phyloP scores from a whole-genome alignment of 2,888 invertebrate genomes.

The Colostygia pectinataria region DNA sequence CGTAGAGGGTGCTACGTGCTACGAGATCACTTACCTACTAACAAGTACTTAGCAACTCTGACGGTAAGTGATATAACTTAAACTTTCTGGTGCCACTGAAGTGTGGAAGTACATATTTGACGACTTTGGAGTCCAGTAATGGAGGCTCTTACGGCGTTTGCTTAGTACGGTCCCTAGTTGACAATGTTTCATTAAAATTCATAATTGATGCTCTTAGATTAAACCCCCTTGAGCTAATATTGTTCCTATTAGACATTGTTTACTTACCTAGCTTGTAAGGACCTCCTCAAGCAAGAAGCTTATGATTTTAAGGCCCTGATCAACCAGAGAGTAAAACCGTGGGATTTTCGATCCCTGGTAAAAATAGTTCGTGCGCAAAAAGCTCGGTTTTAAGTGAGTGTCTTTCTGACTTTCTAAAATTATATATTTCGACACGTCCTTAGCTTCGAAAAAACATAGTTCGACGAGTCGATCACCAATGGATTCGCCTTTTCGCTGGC shows the following conservation, averaged over 20 bases:
- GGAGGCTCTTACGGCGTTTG: slow-evolving; percentile 19
- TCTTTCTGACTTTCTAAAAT: too few species aligned
- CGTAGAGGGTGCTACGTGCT: neutral
- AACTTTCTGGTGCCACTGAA: slow-evolving; percentile 16
- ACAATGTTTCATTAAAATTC: slow-evolving; percentile 29
- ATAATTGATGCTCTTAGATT: slow-evolving; percentile 19
- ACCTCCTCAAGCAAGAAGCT: neutral
- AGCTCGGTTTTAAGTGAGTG: too few species aligned
- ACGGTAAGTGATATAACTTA: slow-evolving; percentile 8
- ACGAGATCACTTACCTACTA: neutral
- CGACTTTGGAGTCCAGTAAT: slow-evolving; percentile 20
- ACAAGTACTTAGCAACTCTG: slow-evolving; percentile 3
- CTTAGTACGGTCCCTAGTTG: slow-evolving; percentile 16
- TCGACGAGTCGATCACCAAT: too few species aligned
- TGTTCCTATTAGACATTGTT: slow-evolving; percentile 23
- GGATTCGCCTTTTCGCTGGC: too few species aligned
- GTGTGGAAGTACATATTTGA: slow-evolving; percentile 22
- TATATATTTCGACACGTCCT: too few species aligned
- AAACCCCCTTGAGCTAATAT: slow-evolving; percentile 25
- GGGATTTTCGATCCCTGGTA: too few species aligned
- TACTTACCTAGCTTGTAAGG: slow-evolving; percentile 6
- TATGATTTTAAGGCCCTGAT: too few species aligned
- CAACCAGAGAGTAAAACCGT: too few species aligned
- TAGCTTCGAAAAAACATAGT: too few species aligned
- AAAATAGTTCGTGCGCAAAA: too few species aligned